Evolutionary conservation across 2,113 vertebrate species (phyloP), one percentile per base, ranked within the genome.

Genomic region (Cephalopterus ornatus): DNA sequence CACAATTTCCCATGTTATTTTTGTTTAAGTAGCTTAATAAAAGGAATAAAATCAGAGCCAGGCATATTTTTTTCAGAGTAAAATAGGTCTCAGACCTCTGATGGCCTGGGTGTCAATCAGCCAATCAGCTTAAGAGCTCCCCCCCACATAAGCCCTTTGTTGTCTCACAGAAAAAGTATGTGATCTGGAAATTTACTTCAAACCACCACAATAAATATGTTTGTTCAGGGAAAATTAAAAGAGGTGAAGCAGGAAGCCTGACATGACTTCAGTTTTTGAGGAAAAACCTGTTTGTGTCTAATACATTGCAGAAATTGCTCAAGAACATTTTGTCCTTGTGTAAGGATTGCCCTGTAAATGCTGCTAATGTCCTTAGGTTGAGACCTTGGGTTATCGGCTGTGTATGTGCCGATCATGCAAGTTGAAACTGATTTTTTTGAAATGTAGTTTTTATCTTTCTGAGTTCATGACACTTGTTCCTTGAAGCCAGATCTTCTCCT

Each of bases 291-390:
- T 92, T 97, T 96, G 62, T 94, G 79, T 94, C 94, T 93, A 92
- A 96, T 80, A 82, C 32, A 83, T 44, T 49, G 65, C 83, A 92
- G 81, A 95, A 95, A 97, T 95, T 92, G 80, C 68, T 96, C 95
- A 97, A 97, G 92, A 96, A 82, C 95, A 53, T 77, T 93, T 89
- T 97, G 97, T 94, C 97, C 97, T 97, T 97, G 96, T 90, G 75
- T 78, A 52, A 92, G 62, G 92, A 74, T 74, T 90, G 92, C 93
- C 92, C 95, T 79, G 41, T 93, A 94, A 94, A 94, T 62, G 79
- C 66, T 93, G 88, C 91, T 97, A 96, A 97, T 67, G 87, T 96
- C 91, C 93, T 97, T 83, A 96, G 89, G 96, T 93, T 93, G 85
- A 85, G 89, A 94, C 96, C 96, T 88, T 90, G 95, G 91, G 94